Percentiles rank a stretch among this genome's conserved stretches.
Conservation (phyloP, 2,888 invertebrate genomes). For the Callinectes sapidus region DNA sequence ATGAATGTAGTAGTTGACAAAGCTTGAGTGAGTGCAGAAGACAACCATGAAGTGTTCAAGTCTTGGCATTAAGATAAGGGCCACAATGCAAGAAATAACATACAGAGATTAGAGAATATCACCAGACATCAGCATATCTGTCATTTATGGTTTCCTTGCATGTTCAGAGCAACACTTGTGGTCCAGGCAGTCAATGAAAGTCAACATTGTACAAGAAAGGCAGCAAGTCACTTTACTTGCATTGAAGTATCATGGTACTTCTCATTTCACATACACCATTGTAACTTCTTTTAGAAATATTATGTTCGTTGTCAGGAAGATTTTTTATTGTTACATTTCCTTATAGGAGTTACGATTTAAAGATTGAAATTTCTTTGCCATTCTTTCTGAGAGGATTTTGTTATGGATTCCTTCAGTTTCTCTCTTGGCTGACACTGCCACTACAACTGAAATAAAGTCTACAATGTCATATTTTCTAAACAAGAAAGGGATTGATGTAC, state of each 20-base stretch:
- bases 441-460: not conserved
- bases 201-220: conserved; percentile 6
- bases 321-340: not conserved
- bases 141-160: not conserved
- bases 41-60: not conserved
- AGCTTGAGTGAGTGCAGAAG: not conserved
- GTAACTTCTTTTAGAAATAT: not conserved
- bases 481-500: not conserved
- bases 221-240: not conserved
- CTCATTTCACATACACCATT: not conserved
- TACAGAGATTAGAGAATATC: not conserved
- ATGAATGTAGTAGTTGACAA: not conserved
- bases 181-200: not conserved
- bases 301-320: not conserved
- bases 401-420: not conserved
- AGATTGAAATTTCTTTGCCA: not conserved
- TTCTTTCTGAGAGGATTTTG: not conserved
- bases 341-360: not conserved
- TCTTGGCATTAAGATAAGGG: not conserved
- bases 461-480: not conserved
- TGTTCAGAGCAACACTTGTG: not conserved
- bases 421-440: not conserved
- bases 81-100: not conserved
- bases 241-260: not conserved
- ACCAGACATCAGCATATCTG: not conserved